These are phyloP conservation scores for Cyanoderma ruficeps DNA, from an alignment of 2,113 vertebrate genomes.

Conservation along the genomic window DNA sequence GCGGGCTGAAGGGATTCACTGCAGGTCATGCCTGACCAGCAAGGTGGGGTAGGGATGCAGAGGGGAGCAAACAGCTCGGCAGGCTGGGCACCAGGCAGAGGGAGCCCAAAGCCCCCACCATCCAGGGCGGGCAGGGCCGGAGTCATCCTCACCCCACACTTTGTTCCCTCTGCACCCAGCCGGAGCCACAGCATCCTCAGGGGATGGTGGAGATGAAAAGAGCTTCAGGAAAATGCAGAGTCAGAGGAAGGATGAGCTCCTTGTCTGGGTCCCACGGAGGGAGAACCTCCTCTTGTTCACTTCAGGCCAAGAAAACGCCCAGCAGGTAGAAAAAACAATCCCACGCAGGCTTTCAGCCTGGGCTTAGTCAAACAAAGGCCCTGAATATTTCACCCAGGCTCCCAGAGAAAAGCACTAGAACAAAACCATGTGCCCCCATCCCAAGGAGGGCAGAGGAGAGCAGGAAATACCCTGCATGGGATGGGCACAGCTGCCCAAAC, in stretches of 20 bases:
- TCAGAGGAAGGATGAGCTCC: not conserved
- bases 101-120: not conserved
- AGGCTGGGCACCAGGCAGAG: no score
- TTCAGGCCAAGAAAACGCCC: not conserved
- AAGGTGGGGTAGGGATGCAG: not conserved
- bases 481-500: not conserved
- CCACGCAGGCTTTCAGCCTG: not conserved
- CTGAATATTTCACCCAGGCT: not conserved
- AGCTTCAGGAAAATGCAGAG: not conserved
- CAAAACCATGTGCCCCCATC: accelerated
- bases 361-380: not conserved
- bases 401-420: not conserved
- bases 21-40: accelerated
- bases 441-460: not conserved
- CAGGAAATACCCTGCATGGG: not conserved
- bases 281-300: not conserved
- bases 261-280: accelerated
- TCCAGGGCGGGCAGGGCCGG: not conserved
- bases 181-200: accelerated
- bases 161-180: accelerated
- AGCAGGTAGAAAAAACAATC: not conserved
- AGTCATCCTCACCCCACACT: not conserved
- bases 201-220: not conserved
- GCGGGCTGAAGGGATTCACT: not conserved
- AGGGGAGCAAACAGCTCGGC: not conserved